phyloP scores from a whole-genome alignment of 1,140 invertebrate species.

The Heliconius eleuchia region DNA sequence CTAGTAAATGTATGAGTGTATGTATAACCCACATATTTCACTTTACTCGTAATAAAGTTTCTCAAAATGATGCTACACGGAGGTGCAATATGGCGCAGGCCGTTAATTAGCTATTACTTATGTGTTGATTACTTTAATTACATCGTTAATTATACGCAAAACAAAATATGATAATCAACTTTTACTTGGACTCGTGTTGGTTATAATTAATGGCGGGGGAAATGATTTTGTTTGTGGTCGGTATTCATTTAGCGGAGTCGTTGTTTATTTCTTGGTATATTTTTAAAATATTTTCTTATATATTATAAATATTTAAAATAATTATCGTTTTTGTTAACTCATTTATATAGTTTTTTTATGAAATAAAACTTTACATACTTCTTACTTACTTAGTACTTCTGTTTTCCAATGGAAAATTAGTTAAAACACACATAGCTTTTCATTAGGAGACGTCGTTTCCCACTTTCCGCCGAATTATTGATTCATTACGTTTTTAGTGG shows the following conservation, averaged over 20 bases:
- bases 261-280: not conserved
- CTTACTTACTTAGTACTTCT: too few relatives aligned
- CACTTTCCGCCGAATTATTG: not conserved
- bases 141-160: slow-evolving; percentile 22
- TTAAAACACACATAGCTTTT: too few relatives aligned
- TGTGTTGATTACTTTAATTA: slow-evolving; percentile 31
- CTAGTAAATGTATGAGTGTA: too few relatives aligned
- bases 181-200: slow-evolving; percentile 11
- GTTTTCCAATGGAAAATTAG: too few relatives aligned
- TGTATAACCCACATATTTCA: slow-evolving; percentile 2
- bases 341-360: too few relatives aligned
- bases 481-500: too few relatives aligned
- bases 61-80: slow-evolving; percentile 1
- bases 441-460: too few relatives aligned
- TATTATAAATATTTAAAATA: too few relatives aligned
- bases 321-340: too few relatives aligned
- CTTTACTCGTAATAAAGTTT: slow-evolving; percentile 13
- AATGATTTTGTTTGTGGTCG: not conserved
- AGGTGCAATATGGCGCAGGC: not conserved
- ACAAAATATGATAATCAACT: slow-evolving; percentile 26
- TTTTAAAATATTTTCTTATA: too few relatives aligned
- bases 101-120: slow-evolving; percentile 24
- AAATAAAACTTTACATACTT: not conserved
- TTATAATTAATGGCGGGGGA: not conserved
- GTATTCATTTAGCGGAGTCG: not conserved